Base-by-base conservation (phyloP, 64 coral and sea anemone genomes). In the Pocillopora damicornis region DNA sequence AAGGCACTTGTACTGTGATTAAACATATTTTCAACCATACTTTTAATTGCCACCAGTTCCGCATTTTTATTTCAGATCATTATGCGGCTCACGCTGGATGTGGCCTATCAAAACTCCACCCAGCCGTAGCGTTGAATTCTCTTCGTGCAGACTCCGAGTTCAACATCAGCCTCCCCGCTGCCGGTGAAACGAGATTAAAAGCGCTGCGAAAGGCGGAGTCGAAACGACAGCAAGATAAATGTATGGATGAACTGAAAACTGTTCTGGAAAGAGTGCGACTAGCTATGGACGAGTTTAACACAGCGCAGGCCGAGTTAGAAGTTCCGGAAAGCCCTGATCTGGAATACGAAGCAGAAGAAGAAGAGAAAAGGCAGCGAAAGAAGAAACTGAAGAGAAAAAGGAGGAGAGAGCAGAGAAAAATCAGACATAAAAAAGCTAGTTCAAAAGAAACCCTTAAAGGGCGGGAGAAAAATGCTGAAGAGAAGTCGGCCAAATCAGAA, bases 151-250 rank as follows among this genome's bases (percentile, higher is more conserved):
- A 76, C 1, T 79, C 65, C 9, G 65, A 81, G 9, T 65, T 81
- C 13, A 78, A 81, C 15, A 36, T 81, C 12, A 51, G 42, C 42
- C 69, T 74, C 2, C 38, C 88, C 12, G 37, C 64, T 11, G 83
- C 90, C 0, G 90, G 90, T 60, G 74, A 91, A 68, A 77, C 64
- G 75, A 67, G 61, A 3, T 58, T 91, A n/a, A 86, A 34, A 58
- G 82, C 45, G 14, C 74, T 91, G 18, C 16, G 87, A 9, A 79
- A 72, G 72, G 90, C 75, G 9, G 61, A 87, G 35, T 23, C 69
- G 16, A 64, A 71, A 37, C 68, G 90, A 18, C 74, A 65, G 7
- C 68, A 63, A 4, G 37, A 87, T 10, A 80, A 63, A 13, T 57
- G 26, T 0, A 73, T 91, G 75, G 90, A 91, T 13, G 82, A 91